phyloP scores from a whole-genome alignment of 1,140 invertebrate species.

The Zelostemma sp. region DNA sequence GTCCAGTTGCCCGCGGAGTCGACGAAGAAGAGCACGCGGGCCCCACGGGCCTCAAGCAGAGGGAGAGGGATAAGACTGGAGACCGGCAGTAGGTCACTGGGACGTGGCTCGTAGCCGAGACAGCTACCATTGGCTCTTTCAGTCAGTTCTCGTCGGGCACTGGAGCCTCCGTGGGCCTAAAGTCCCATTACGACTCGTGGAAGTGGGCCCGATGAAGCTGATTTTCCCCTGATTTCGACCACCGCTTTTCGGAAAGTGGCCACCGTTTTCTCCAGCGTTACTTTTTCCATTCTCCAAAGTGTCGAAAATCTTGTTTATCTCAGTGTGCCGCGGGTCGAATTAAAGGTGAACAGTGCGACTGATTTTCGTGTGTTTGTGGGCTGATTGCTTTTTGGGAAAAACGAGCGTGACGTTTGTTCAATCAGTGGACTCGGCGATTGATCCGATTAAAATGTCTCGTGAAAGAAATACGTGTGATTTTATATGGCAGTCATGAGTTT shows the following conservation, averaged over 20 bases:
- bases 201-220: constrained; percentile 34
- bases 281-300: constrained; percentile 6
- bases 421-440: background rate
- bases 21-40: constrained; percentile 7
- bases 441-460: background rate
- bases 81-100: constrained; percentile 67
- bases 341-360: constrained; percentile 28
- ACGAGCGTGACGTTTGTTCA: background rate
- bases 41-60: constrained; percentile 15
- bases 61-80: constrained; percentile 25
- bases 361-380: background rate
- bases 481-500: too few relatives aligned
- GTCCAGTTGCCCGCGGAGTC: constrained; percentile 18
- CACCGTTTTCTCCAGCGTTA: constrained; percentile 1
- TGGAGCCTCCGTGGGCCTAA: constrained; percentile 41
- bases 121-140: constrained; percentile 57
- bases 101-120: constrained; percentile 61
- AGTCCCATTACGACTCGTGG: constrained; percentile 13
- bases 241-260: constrained; percentile 24
- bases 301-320: background rate
- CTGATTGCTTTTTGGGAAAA: background rate
- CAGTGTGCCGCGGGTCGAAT: constrained; percentile 11
- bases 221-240: constrained; percentile 16
- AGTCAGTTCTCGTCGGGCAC: constrained; percentile 51
- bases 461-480: too few relatives aligned